These are phyloP conservation scores for Borostomias antarcticus DNA, from an alignment of 2,797 vertebrate species.

Conservation along the genomic window DNA sequence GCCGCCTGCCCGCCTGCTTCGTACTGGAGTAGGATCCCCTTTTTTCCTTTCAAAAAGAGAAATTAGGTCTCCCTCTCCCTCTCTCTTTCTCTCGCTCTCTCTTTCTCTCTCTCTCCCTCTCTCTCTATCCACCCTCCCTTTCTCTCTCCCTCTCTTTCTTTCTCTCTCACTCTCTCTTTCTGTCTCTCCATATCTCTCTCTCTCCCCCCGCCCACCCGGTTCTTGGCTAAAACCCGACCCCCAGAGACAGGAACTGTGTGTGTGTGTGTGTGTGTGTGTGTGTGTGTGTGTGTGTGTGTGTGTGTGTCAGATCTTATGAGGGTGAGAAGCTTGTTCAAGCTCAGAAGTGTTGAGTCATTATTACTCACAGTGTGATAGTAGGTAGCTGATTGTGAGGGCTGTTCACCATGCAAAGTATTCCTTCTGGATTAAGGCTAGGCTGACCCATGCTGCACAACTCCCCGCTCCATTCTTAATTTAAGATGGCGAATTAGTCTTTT, in stretches of 20 bases:
- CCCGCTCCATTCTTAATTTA: too few relatives aligned
- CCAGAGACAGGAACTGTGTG: constrained; percentile 1
- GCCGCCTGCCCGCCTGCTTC: neutral
- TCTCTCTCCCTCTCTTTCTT: too few relatives aligned
- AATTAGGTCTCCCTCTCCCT: constrained; percentile 5
- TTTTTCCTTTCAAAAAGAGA: neutral
- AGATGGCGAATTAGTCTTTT: too few relatives aligned
- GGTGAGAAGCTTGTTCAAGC: neutral
- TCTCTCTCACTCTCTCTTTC: too few relatives aligned
- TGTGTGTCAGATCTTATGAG: neutral
- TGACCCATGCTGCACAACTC: neutral
- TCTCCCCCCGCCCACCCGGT: constrained; percentile 4
- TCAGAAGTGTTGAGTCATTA: constrained; percentile 4
- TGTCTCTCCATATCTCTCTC: too few relatives aligned
- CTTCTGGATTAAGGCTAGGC: neutral
- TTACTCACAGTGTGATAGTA: neutral
- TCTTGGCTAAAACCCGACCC: constrained; percentile 1
- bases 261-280: neutral
- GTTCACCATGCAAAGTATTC: neutral
- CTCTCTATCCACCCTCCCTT: too few relatives aligned
- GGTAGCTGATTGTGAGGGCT: neutral
- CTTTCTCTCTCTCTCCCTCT: too few relatives aligned
- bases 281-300: neutral
- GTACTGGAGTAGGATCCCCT: neutral
- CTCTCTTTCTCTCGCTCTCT: too few relatives aligned